Evolutionary conservation across 2,888 invertebrate genomes (phyloP).

Genomic region (Chouioia cunea): DNA sequence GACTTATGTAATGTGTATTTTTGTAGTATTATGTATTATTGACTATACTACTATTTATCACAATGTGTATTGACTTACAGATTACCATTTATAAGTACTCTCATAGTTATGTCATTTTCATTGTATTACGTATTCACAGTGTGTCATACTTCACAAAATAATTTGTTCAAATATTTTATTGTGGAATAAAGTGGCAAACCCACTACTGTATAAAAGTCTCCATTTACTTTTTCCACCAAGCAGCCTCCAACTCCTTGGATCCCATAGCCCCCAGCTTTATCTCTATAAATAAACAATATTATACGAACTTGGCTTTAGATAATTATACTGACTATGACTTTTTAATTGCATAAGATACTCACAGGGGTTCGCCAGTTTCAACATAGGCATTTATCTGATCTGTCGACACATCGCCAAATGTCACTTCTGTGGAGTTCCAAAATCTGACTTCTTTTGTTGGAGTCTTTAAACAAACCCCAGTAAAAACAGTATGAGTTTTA

Average conservation of each 20-base stretch:
- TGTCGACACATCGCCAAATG: constrained; percentile 80
- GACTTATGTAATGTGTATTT: constrained; percentile 19
- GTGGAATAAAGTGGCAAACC: constrained; percentile 82
- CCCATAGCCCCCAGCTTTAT: constrained; percentile 93
- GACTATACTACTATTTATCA: constrained; percentile 41
- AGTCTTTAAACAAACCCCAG: constrained; percentile 86
- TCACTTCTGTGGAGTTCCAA: constrained; percentile 85
- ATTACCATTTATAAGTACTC: constrained; percentile 42
- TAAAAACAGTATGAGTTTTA: constrained; percentile 84
- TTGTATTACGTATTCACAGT: constrained; percentile 35
- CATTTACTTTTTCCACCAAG: constrained; percentile 84
- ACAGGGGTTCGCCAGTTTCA: constrained; percentile 91
- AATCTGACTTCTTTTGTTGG: constrained; percentile 76
- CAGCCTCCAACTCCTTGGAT: constrained; percentile 88
- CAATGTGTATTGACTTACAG: constrained; percentile 42
- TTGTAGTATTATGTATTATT: constrained; percentile 40
- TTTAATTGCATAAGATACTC: constrained; percentile 49
- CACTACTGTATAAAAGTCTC: constrained; percentile 90
- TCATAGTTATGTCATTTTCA: constrained; percentile 43
- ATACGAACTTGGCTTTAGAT: background rate
- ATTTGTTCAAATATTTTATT: constrained; percentile 58
- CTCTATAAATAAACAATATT: constrained; percentile 70
- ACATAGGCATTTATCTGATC: constrained; percentile 87
- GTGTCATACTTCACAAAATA: constrained; percentile 51
- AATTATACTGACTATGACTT: background rate